These are phyloP conservation scores for Heptranchias perlo DNA, from an alignment of 2,113 vertebrate genomes.

Conservation along the genomic window DNA sequence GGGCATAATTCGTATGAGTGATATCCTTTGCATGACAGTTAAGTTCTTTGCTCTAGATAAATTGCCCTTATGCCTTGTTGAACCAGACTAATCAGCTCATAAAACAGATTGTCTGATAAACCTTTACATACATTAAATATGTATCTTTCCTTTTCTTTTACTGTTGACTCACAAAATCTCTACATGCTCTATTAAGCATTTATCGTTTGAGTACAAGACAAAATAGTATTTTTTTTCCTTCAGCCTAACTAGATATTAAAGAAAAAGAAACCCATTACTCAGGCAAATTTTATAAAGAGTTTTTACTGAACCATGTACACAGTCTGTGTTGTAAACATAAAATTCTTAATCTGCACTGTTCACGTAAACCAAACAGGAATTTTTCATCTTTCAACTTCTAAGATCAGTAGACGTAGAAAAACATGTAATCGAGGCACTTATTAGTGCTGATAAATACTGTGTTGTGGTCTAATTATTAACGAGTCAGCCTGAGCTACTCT, in stretches of 20 bases:
- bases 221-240: background rate
- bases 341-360: background rate
- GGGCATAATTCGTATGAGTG: slow-evolving; percentile 51
- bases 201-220: background rate
- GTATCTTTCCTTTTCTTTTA: background rate
- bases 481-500: background rate
- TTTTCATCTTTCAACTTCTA: background rate
- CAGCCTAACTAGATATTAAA: background rate
- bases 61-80: background rate
- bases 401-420: background rate
- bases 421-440: background rate
- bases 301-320: background rate
- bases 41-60: background rate
- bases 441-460: background rate
- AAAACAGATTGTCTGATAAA: background rate
- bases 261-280: background rate
- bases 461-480: background rate
- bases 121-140: background rate
- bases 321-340: background rate
- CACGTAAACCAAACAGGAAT: background rate
- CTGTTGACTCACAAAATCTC: background rate
- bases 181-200: background rate
- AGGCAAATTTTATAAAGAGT: background rate
- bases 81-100: background rate
- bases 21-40: background rate